These are phyloP conservation scores for Margaritifera margaritifera DNA, from an alignment of 2,888 invertebrate genomes.

Conservation along the genomic window DNA sequence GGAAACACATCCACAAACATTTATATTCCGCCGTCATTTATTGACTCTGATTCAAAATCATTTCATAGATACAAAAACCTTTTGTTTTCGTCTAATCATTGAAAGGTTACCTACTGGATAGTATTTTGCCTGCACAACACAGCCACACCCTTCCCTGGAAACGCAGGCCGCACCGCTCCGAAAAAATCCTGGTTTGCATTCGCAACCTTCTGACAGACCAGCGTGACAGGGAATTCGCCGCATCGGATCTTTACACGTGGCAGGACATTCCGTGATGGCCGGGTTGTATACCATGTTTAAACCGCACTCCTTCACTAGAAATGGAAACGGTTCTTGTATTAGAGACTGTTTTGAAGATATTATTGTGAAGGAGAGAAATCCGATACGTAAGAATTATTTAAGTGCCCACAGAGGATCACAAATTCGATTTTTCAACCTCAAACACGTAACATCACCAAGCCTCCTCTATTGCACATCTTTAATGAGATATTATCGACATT, in stretches of 20 bases:
- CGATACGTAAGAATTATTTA: too few species aligned
- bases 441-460: neutral
- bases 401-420: slow-evolving; percentile 1
- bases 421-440: slow-evolving; percentile 25
- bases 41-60: too few species aligned
- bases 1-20: too few species aligned
- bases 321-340: too few species aligned
- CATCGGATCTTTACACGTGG: slow-evolving; percentile 19
- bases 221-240: slow-evolving; percentile 9
- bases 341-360: too few species aligned
- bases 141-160: slow-evolving; percentile 42
- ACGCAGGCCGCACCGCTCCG: slow-evolving; percentile 39
- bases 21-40: too few species aligned
- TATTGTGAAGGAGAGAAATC: too few species aligned
- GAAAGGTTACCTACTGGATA: slow-evolving; percentile 26
- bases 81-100: too few species aligned
- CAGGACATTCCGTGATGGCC: slow-evolving; percentile 10
- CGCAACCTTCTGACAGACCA: slow-evolving; percentile 58
- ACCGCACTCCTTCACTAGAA: slow-evolving; percentile 16
- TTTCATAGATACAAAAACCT: too few species aligned
- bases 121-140: slow-evolving; percentile 44
- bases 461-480: too few species aligned
- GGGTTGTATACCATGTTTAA: slow-evolving; percentile 16
- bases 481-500: too few species aligned
- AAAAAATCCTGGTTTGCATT: slow-evolving; percentile 59